Base-by-base conservation (phyloP, 2,113 vertebrate genomes). In the Bubo bubo region DNA sequence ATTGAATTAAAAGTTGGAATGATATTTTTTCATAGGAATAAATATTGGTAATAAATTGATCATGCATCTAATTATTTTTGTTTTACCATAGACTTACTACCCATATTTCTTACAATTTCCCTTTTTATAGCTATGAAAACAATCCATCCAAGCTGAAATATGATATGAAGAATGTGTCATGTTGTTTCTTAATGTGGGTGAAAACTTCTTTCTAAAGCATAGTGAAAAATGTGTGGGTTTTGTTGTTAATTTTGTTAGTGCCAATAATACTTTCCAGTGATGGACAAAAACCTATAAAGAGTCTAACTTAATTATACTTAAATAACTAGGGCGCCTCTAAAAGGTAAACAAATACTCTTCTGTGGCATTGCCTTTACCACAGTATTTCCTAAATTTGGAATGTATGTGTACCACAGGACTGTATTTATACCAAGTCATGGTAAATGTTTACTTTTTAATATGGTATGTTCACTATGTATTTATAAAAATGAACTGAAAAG, bases 271-370 rank as follows among this genome's bases (percentile, higher is more conserved):
- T 91, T 91, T 82, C 39, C 91, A 88, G 49, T 60, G 73, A 94
- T 60, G 60, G 80, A 73, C 45, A 90, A 93, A 96, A 94, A 32
- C 8, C 9, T 80, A 73, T 30, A 50, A 73, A 85, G 75, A 79
- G 50, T 91, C 52, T 85, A 93, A 88, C 70, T 76, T 93, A 86
- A 88, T 96, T 96, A 86, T 74, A 70, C 37, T 86, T 88, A 95
- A 97, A 90, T 90, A 96, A 79, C 73, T 58, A 77, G 27, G 93
- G 84, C 6, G 67, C 62, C 88, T 94, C 58, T 75, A 60, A 86
- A 95, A 95, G 58, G 66, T 92, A 96, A 96, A 88, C 73, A 96
- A 93, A 96, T 91, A 79, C 64, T 76, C 41, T 76, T 94, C 64
- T 88, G 96, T 90, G 87, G 79, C 73, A 47, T 71, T 87, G 53